Evolutionary conservation across 1,140 invertebrate genomes (phyloP).

Genomic region (Heliconius hewitsoni): DNA sequence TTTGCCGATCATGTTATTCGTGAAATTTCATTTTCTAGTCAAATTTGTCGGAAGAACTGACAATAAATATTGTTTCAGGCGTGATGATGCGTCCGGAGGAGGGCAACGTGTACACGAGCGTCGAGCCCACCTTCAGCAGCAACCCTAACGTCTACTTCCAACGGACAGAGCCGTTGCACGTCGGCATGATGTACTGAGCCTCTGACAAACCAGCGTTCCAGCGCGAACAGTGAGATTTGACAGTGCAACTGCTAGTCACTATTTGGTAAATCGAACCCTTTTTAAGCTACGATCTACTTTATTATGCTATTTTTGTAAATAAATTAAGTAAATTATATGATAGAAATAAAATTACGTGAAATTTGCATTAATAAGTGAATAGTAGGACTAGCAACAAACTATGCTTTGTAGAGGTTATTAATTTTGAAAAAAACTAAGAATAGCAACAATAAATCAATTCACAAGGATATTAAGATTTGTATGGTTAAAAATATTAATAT

Average conservation of each 20-base stretch:
- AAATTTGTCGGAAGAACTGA: constrained; percentile 32
- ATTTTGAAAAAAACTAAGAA: too few species aligned
- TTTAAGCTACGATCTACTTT: too few species aligned
- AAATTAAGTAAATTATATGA: background rate
- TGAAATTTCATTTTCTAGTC: background rate
- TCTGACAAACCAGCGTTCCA: constrained; percentile 75
- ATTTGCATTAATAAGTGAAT: background rate
- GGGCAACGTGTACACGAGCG: constrained; percentile 89
- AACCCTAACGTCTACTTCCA: constrained; percentile 93
- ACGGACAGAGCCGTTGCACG: constrained; percentile 87
- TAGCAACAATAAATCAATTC: too few species aligned
- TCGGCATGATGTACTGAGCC: constrained; percentile 91
- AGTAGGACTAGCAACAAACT: background rate
- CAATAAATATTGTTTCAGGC: constrained; percentile 73
- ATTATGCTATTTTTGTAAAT: background rate
- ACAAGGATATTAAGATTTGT: too few species aligned
- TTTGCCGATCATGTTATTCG: background rate
- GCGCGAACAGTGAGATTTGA: constrained; percentile 74
- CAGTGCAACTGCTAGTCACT: constrained; percentile 59
- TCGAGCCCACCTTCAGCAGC: constrained; percentile 90
- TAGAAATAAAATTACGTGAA: constrained; percentile 13
- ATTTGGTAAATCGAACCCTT: too few species aligned
- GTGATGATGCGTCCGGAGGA: constrained; percentile 89
- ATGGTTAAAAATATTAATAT: background rate
- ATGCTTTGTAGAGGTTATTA: background rate